phyloP scores from a whole-genome alignment of 2,113 vertebrate genomes.

The Machaerirhynchus nigripectus region DNA sequence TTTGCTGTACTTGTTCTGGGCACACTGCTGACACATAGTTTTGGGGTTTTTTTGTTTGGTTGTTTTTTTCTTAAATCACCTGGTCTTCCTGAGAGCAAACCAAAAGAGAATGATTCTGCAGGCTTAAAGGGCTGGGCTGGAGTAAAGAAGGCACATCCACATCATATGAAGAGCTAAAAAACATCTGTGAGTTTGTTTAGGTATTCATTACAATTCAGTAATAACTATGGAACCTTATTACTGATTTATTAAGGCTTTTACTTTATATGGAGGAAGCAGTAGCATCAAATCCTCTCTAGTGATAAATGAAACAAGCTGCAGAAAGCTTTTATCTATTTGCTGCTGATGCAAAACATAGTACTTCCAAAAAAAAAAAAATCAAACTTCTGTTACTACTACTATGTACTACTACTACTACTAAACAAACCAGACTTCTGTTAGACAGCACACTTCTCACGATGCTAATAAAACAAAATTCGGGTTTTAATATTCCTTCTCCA shows the following conservation, averaged over 20 bases:
- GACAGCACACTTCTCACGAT: background rate
- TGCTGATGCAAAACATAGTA: constrained; percentile 48
- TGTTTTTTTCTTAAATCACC: background rate
- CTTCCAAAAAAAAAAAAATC: constrained; percentile 30
- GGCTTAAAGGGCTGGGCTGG: background rate
- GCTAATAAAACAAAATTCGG: constrained; percentile 24
- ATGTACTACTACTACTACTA: background rate
- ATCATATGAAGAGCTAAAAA: constrained; percentile 25
- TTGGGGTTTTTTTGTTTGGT: background rate
- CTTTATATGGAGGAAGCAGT: constrained; percentile 33
- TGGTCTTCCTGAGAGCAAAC: constrained; percentile 27
- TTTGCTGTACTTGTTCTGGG: background rate
- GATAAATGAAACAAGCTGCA: constrained; percentile 53
- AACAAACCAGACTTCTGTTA: background rate
- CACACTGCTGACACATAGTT: background rate
- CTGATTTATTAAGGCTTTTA: constrained; percentile 58
- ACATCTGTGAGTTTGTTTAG: constrained; percentile 33
- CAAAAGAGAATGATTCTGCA: background rate
- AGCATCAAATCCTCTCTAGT: constrained; percentile 53
- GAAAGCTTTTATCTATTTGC: constrained; percentile 55
- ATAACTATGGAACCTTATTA: constrained; percentile 8
- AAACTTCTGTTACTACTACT: background rate
- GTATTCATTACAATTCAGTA: constrained; percentile 41
- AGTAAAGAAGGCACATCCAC: constrained; percentile 19
- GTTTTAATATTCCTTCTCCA: constrained; percentile 37